Conservation (phyloP, 2,888 invertebrate genomes). For the Tridacna crocea region DNA sequence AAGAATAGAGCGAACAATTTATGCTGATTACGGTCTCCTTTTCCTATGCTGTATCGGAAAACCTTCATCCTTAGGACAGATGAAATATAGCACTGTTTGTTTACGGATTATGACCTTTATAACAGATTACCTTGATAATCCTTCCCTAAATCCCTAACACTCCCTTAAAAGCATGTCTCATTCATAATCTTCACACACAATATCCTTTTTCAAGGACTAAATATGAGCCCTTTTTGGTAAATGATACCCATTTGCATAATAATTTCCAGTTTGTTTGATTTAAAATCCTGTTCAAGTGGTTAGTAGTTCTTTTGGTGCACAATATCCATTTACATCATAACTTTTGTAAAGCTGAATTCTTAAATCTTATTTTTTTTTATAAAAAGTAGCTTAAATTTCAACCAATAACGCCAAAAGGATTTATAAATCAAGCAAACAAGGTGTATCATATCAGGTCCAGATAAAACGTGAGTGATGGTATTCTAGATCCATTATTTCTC, state of each 20-base stretch:
- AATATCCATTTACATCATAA: no score
- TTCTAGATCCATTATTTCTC: no score
- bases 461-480: no score
- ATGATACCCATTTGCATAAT: background rate
- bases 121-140: constrained; percentile 10
- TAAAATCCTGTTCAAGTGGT: no score
- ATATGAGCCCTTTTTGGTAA: background rate
- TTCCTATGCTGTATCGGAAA: background rate
- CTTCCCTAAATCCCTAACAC: constrained; percentile 14
- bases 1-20: no score
- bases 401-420: background rate
- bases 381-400: no score
- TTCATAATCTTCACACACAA: background rate
- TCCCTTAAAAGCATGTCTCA: constrained; percentile 16
- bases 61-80: background rate
- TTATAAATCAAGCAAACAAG: background rate
- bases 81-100: background rate
- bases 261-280: no score
- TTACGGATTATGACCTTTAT: constrained; percentile 4
- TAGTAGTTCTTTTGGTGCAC: no score
- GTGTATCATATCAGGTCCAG: background rate
- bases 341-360: no score
- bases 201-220: background rate
- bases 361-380: no score
- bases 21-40: no score